phyloP scores from a whole-genome alignment of 2,888 invertebrate genomes.

The Lasioglossum calceatum region DNA sequence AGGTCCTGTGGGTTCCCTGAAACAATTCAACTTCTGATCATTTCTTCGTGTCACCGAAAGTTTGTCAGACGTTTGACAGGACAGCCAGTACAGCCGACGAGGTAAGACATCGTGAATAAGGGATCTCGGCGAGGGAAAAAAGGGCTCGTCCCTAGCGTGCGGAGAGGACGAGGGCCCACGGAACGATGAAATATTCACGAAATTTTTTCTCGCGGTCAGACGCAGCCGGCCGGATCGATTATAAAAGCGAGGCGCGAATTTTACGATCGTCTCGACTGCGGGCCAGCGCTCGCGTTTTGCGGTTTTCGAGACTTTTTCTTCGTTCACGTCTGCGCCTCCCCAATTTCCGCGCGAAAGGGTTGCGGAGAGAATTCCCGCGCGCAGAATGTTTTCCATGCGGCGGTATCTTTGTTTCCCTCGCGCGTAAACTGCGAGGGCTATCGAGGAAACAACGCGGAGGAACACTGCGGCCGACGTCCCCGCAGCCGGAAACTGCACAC shows the following conservation, averaged over 20 bases:
- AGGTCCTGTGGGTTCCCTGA: background rate
- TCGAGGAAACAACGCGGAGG: constrained; percentile 13
- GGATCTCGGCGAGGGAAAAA: constrained; percentile 37
- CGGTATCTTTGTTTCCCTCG: constrained; percentile 5
- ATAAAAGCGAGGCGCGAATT: constrained; percentile 40
- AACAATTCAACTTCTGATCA: background rate
- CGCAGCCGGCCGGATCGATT: constrained; percentile 53
- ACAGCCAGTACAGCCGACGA: background rate
- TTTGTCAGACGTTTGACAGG: background rate
- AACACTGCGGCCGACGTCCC: background rate
- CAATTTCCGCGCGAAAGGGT: constrained; percentile 29
- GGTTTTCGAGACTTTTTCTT: constrained; percentile 30
- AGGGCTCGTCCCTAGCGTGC: background rate
- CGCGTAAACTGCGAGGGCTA: background rate
- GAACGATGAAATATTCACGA: constrained; percentile 62
- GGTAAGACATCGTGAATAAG: constrained; percentile 41
- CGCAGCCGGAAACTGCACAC: background rate
- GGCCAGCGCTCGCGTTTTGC: constrained; percentile 7
- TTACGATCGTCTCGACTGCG: constrained; percentile 43
- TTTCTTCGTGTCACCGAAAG: background rate
- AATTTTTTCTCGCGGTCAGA: constrained; percentile 40
- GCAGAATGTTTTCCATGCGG: constrained; percentile 23
- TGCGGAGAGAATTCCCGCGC: constrained; percentile 14
- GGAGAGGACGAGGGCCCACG: background rate
- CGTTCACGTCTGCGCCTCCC: constrained; percentile 32